These are phyloP conservation scores for Trematomus loennbergii DNA, from an alignment of 2,113 vertebrate species.

Conservation along the genomic window DNA sequence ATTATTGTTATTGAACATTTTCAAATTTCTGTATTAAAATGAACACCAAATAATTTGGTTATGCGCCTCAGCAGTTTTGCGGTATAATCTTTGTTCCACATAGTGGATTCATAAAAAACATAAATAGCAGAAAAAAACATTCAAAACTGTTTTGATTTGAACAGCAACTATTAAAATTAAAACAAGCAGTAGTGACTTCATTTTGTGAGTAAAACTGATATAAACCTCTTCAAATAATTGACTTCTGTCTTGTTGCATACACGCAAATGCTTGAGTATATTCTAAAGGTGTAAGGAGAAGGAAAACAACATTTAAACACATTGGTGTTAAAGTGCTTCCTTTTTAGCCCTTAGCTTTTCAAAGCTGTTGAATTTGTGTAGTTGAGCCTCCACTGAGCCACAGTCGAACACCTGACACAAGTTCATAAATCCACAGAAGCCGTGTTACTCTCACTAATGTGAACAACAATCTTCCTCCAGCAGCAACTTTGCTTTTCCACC, in stretches of 20 bases:
- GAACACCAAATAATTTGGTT: background rate
- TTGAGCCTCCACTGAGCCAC: background rate
- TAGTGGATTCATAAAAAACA: constrained; percentile 29
- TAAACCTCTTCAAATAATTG: background rate
- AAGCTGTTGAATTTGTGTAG: background rate
- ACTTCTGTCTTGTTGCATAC: too few species aligned
- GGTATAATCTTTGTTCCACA: constrained; percentile 28
- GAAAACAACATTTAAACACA: too few species aligned
- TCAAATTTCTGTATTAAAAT: background rate
- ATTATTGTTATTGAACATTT: too few species aligned
- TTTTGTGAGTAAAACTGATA: background rate
- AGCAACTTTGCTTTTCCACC: background rate
- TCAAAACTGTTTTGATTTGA: background rate
- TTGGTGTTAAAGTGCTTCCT: background rate
- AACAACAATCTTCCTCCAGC: background rate
- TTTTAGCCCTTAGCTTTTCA: background rate
- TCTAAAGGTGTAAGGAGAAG: background rate
- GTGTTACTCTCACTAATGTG: too few species aligned
- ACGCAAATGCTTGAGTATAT: too few species aligned
- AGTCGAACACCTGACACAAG: background rate
- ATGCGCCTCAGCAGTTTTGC: background rate
- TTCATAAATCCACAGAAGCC: background rate
- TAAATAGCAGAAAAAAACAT: background rate
- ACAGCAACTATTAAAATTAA: background rate
- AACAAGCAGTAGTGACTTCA: background rate